These are phyloP conservation scores for Oncorhynchus nerka DNA, from an alignment of 2,113 vertebrate genomes.

Conservation along the genomic window DNA sequence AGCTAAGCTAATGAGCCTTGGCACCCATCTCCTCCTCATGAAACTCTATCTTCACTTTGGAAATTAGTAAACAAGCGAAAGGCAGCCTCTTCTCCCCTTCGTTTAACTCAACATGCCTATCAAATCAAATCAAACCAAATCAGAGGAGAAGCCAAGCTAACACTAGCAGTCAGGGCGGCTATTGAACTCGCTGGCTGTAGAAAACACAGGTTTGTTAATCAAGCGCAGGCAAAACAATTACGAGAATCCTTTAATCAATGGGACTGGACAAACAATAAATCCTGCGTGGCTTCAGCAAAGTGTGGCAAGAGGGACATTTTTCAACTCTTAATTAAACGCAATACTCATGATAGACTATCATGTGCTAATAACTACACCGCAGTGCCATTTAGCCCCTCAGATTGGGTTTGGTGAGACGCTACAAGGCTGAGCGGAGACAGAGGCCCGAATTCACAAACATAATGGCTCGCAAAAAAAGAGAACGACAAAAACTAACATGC, in stretches of 20 bases:
- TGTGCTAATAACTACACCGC: conserved; percentile 57
- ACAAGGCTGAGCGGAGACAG: not conserved
- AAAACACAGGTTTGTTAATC: conserved; percentile 68
- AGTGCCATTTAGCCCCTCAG: conserved; percentile 55
- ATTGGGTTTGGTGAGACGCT: conserved; percentile 30
- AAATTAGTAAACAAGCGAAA: conserved; percentile 15
- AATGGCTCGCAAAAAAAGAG: not conserved
- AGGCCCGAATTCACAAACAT: not conserved
- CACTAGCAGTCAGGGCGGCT: conserved; percentile 26
- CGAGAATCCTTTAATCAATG: conserved; percentile 72
- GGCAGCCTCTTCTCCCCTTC: not conserved
- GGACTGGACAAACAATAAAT: conserved; percentile 65
- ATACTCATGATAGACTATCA: conserved; percentile 49
- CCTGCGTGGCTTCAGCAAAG: conserved; percentile 16
- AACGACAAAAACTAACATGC: not conserved
- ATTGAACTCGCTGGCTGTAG: conserved; percentile 50
- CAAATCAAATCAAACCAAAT: too few species aligned
- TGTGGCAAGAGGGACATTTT: conserved; percentile 41
- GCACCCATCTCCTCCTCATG: conserved; percentile 3
- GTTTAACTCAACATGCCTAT: conserved; percentile 26
- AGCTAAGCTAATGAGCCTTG: conserved; percentile 8
- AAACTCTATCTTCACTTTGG: conserved; percentile 1
- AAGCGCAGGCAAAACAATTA: conserved; percentile 71
- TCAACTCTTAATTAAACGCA: conserved; percentile 58
- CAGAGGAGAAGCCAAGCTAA: conserved; percentile 2